phyloP scores from a whole-genome alignment of 2,888 invertebrate genomes.

The Lordiphosa andalusiaca region DNA sequence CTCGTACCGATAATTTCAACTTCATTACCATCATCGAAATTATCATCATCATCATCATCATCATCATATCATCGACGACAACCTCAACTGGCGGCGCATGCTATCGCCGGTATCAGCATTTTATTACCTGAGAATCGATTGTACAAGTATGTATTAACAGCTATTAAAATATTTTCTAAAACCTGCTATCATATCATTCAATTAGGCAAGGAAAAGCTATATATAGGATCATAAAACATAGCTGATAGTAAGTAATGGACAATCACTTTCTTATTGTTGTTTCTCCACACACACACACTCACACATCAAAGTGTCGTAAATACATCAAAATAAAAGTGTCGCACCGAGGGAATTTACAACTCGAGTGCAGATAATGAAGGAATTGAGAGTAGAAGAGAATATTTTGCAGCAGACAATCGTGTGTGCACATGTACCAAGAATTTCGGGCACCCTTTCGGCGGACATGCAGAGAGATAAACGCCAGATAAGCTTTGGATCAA shows the following conservation, averaged over 20 bases:
- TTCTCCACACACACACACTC: constrained; percentile 41
- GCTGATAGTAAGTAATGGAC: constrained; percentile 45
- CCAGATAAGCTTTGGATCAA: constrained; percentile 63
- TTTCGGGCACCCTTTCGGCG: constrained; percentile 39
- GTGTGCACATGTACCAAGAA: not conserved
- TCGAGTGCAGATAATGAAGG: constrained; percentile 56
- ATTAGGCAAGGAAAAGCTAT: constrained; percentile 70
- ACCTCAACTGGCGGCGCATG: constrained; percentile 28
- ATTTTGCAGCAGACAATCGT: constrained; percentile 36
- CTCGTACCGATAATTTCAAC: not conserved
- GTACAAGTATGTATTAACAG: constrained; percentile 52
- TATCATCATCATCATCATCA: constrained; percentile 32
- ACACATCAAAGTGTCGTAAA: constrained; percentile 56
- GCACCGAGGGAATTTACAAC: constrained; percentile 58
- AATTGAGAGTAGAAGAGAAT: constrained; percentile 40
- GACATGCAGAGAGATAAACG: constrained; percentile 23
- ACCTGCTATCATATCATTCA: constrained; percentile 69
- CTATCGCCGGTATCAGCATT: constrained; percentile 50
- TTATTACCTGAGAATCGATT: constrained; percentile 69
- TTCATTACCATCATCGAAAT: constrained; percentile 1
- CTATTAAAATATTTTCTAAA: constrained; percentile 71
- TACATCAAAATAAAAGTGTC: constrained; percentile 74
- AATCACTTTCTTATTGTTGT: constrained; percentile 44
- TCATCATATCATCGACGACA: constrained; percentile 30
- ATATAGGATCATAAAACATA: constrained; percentile 70